Evolutionary conservation across 2,797 vertebrate species (phyloP).

Genomic region (Chiroxiphia lanceolata): DNA sequence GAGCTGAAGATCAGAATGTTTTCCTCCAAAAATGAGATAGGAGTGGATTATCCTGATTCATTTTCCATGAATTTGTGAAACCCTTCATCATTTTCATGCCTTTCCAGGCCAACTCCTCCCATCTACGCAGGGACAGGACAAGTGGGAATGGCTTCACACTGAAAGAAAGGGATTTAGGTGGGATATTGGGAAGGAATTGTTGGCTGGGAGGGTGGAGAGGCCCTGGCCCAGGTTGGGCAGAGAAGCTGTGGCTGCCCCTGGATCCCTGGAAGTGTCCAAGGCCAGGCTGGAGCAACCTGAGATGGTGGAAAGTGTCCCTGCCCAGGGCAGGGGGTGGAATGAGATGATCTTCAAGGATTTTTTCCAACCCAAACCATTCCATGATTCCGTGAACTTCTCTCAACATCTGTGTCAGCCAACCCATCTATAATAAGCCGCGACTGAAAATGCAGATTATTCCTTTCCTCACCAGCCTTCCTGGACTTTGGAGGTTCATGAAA

Average conservation of each 20-base stretch:
- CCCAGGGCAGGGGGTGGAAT: neutral
- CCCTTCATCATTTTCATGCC: neutral
- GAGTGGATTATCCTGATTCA: neutral
- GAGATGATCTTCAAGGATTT: fast-evolving
- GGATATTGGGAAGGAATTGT: neutral
- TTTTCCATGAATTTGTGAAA: neutral
- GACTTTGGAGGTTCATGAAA: no score
- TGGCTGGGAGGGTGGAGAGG: neutral
- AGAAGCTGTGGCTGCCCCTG: neutral
- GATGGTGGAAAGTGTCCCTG: neutral
- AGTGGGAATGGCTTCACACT: neutral
- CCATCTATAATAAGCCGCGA: no score
- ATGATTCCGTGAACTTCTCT: neutral
- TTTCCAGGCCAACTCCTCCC: neutral
- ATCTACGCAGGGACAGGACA: fast-evolving
- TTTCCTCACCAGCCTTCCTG: neutral
- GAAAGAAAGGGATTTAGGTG: neutral
- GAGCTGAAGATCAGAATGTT: neutral
- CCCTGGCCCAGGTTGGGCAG: neutral
- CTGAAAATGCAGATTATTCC: neutral
- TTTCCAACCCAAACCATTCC: neutral
- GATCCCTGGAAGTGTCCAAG: neutral
- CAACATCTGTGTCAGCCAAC: neutral
- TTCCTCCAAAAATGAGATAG: neutral
- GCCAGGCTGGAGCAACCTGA: neutral